Base-by-base conservation (phyloP, 1,140 invertebrate genomes). In the Dysdera silvatica region DNA sequence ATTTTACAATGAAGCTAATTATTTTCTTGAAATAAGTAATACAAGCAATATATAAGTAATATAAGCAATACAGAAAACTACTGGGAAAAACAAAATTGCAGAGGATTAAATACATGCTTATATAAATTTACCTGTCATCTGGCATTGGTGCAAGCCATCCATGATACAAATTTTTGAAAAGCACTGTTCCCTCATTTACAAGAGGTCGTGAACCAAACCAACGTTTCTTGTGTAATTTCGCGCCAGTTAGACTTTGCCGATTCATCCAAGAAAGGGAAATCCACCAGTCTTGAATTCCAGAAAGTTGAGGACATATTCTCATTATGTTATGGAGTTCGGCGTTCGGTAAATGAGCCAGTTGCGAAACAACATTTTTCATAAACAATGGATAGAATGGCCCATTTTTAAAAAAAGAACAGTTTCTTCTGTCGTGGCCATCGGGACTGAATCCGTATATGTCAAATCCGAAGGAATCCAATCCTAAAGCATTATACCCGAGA, bases 311-410 rank as follows among this genome's bases (percentile, higher is more conserved):
- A n/a, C 63, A 65, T 37, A 48, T 37, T 41, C 40, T 29, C 51
- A 48, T 49, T 12, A 65, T 49, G 28, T 48, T 28, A 18, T 57
- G 28, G 7, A 65, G 14, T 33, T 60, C 51, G 16, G 28, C 23
- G 16, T 29, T 53, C 0, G 37, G 18, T 1, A 60, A 32, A 4
- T 10, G 20, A 26, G 47, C 40, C 24, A 65, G 24, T 41, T 55
- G 28, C 14, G 40, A 16, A 20, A 33, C 57, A 23, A 48, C 32
- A 16, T 51, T 40, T 29, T 49, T 54, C 54, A 57, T 65, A 49
- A 65, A 60, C 23, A 48, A 26, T 14, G 51, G 45, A 58, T 66
- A 66, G 53, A 66, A 61, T 0, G 65, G 65, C 16, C 65, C 65
- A 16, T 57, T 61, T 18, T 35, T 57, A 28, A 53, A 58, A 20